phyloP scores from a whole-genome alignment of 92 coral and sea anemone species.

The Umimayanthus kanabou region DNA sequence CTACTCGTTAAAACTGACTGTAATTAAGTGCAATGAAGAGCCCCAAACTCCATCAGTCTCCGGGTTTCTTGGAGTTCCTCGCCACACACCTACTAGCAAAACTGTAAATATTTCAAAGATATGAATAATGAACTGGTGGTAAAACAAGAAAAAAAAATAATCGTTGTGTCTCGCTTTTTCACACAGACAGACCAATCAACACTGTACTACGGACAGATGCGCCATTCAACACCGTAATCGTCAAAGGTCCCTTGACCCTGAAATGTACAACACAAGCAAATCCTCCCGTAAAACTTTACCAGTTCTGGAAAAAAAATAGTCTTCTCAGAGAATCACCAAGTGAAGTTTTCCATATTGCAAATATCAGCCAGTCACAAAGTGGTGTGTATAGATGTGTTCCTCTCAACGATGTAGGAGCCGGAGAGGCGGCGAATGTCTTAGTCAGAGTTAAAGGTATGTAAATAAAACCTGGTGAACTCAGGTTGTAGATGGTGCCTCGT shows the following conservation, averaged over 20 bases:
- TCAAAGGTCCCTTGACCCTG: neutral
- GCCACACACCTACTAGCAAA: no score
- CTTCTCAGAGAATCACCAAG: neutral
- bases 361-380: neutral
- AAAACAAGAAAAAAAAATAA: no score
- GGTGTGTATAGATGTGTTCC: constrained; percentile 15
- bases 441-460: constrained; percentile 6
- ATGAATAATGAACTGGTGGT: no score
- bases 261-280: constrained; percentile 18
- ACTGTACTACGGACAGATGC: neutral
- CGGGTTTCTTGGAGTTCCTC: no score
- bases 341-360: neutral
- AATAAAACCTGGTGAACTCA: neutral
- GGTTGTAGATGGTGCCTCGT: no score
- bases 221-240: neutral
- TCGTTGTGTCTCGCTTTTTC: neutral
- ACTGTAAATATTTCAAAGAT: no score
- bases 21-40: no score
- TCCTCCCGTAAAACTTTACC: constrained; percentile 21
- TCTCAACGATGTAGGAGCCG: constrained; percentile 1
- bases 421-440: constrained; percentile 3
- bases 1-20: no score
- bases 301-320: constrained; percentile 10
- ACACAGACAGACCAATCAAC: constrained; percentile 15
- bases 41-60: no score